Evolutionary conservation across 2,113 vertebrate species (phyloP).

Genomic region (Ptilorrhoa leucosticta): DNA sequence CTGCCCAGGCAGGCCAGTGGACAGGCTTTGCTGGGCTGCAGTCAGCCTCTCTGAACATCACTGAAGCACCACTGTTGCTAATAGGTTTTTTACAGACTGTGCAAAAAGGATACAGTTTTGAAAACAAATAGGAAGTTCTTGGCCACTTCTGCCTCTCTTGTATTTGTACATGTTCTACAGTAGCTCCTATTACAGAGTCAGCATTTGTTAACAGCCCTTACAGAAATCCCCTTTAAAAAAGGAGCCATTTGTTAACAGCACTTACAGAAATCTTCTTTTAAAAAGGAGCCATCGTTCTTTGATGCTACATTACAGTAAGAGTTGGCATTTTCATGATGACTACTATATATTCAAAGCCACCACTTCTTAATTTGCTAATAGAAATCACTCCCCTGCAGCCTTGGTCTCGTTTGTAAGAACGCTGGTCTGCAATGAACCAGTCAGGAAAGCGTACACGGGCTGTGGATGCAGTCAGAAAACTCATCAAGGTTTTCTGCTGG

Average conservation of each 20-base stretch:
- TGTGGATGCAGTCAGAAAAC: background rate
- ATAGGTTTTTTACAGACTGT: background rate
- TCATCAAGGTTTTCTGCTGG: background rate
- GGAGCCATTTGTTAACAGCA: background rate
- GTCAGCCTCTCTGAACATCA: accelerated
- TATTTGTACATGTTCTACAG: background rate
- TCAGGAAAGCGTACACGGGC: accelerated
- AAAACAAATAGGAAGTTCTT: background rate
- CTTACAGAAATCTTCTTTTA: background rate
- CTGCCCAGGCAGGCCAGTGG: background rate
- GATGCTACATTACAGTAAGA: background rate
- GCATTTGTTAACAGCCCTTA: background rate
- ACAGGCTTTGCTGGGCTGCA: background rate
- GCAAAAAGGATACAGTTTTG: background rate
- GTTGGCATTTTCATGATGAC: background rate
- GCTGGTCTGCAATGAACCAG: background rate
- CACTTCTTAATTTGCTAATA: slow-evolving; percentile 35
- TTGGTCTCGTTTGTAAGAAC: background rate
- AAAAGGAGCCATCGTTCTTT: background rate
- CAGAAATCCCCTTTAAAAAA: background rate
- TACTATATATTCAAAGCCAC: background rate
- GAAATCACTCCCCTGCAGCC: background rate
- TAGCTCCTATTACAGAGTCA: background rate
- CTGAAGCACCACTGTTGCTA: background rate
- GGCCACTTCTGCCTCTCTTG: background rate